A percentile compares a stretch with the other conserved stretches of the same genome.
phyloP scores from a whole-genome alignment of 2,797 vertebrate species.

The Columba guinea region DNA sequence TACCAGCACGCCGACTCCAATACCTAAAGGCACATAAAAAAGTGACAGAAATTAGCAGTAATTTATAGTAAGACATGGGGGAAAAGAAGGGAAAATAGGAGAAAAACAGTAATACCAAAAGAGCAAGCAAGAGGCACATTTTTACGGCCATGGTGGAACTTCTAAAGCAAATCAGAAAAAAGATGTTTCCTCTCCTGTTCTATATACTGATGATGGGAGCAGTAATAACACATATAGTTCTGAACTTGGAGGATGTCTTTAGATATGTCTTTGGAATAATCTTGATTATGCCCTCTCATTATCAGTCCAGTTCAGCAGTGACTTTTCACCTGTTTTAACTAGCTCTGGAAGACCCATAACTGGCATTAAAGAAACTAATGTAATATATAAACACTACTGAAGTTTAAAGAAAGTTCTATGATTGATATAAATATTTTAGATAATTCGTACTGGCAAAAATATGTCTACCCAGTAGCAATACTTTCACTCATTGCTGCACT shows the following conservation, averaged over 20 bases:
- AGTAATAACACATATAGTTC: neutral
- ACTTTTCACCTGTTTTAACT: neutral
- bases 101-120: neutral
- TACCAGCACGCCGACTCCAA: constrained; percentile 86
- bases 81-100: neutral
- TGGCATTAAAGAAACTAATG: neutral
- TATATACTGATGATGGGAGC: neutral
- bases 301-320: neutral
- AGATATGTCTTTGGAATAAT: neutral
- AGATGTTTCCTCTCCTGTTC: neutral
- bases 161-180: neutral
- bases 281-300: neutral
- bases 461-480: neutral
- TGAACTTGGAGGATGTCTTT: neutral
- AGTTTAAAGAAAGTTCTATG: neutral
- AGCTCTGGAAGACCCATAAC: neutral
- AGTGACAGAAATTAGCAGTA: neutral
- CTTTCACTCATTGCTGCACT: neutral
- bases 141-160: neutral
- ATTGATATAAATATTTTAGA: neutral
- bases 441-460: neutral
- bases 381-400: neutral
- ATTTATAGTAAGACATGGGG: neutral
- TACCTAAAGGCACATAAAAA: constrained; percentile 79
- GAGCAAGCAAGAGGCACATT: neutral